A percentile compares a stretch with the other conserved stretches of the same genome.
These are phyloP conservation scores for Myxocyprinus asiaticus DNA, from an alignment of 2,113 vertebrate species.

Conservation along the genomic window DNA sequence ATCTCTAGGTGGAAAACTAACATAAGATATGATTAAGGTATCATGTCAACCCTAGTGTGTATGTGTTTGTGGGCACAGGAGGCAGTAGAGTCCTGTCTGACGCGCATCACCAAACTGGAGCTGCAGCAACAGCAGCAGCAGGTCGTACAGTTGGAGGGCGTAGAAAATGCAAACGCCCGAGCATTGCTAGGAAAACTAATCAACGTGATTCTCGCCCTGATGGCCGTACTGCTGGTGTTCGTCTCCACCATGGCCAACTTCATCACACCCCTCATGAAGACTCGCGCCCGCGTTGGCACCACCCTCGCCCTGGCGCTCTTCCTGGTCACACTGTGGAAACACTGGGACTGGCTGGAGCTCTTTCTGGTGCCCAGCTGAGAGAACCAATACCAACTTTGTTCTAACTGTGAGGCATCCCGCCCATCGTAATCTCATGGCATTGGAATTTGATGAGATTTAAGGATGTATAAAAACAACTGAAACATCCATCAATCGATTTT, in stretches of 20 bases:
- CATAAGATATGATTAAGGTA: no score
- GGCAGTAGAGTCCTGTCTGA: conserved; percentile 95
- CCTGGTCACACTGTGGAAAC: conserved; percentile 92
- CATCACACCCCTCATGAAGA: conserved; percentile 98
- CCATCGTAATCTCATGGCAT: no score
- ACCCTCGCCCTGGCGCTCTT: conserved; percentile 85
- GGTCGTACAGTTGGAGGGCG: conserved; percentile 95
- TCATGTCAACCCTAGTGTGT: not conserved
- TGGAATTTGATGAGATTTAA: not conserved
- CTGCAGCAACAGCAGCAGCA: conserved; percentile 98
- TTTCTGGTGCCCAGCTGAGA: conserved; percentile 87
- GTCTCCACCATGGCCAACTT: conserved; percentile 98
- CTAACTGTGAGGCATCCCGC: no score
- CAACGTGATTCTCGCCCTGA: conserved; percentile 95
- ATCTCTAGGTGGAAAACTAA: no score
- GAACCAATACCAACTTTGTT: not conserved
- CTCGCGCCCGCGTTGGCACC: conserved; percentile 85
- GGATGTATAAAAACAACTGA: not conserved
- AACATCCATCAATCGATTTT: not conserved
- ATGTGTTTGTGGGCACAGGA: conserved; percentile 75
- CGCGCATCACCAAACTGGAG: conserved; percentile 94
- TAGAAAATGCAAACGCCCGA: conserved; percentile 95
- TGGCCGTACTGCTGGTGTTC: conserved; percentile 97
- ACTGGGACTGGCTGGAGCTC: conserved; percentile 92
- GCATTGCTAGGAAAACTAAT: conserved; percentile 97